Base-by-base conservation (phyloP, 2,113 vertebrate genomes). In the Bagarius yarrelli region DNA sequence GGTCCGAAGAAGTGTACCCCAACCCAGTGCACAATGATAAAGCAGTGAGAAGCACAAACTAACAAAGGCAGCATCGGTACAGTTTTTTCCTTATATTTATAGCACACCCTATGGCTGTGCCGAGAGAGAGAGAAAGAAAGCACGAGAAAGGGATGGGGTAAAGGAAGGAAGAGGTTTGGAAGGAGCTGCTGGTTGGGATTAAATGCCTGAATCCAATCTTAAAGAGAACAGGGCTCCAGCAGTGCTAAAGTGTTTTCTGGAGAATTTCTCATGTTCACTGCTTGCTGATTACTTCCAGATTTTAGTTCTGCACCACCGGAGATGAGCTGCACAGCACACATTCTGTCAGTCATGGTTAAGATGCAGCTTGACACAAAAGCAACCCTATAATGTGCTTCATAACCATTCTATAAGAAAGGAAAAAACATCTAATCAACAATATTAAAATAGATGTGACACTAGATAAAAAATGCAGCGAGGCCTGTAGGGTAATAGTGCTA, bases 251-350 rank as follows among this genome's bases (percentile, higher is more conserved):
- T 96, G 94, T 93, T 94, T 95, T 95, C 92, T 93, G 88, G 94
- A 95, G 94, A 96, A 95, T 96, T 95, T 97, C 94, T 97, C 94
- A 92, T 95, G 93, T 94, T 95, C 95, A 59, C 91, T 88, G 93
- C 93, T 93, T 92, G 93, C 94, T 97, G 96, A 98, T 98, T 98
- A 98, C 95, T 98, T 98, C 96, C 95, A 98, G 95, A 96, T 96
- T 97, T 98, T 98, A 97, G 92, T 98, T 98, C 96, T 95, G 95
- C 92, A 67, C 93, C 93, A 94, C 90, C 88, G 92, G 93, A 97
- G 94, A 95, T 95, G 93, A 93, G 91, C 94, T 94, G 91, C 90
- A 91, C 93, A 93, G 50, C 79, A 34, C 81, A 92, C 93, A 90
- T 94, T 95, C 94, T 93, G 91, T 90, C 89, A 90, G 90, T 93